Percentiles rank a stretch among this genome's conserved stretches.
These are phyloP conservation scores for Electrophaes corylata DNA, from an alignment of 2,888 invertebrate genomes.

Conservation along the genomic window DNA sequence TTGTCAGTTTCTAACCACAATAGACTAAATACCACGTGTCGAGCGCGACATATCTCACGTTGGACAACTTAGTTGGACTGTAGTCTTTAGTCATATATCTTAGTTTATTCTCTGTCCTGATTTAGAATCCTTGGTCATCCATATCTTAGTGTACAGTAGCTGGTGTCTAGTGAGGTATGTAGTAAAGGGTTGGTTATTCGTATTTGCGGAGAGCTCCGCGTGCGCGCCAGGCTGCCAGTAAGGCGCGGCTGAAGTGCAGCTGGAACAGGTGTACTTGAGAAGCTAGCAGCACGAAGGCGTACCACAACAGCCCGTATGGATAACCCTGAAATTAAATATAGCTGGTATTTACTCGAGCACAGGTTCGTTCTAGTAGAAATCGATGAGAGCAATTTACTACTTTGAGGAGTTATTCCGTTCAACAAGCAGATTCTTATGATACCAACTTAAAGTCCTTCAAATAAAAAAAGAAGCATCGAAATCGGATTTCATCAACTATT, in stretches of 20 bases:
- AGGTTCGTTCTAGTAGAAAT: no score
- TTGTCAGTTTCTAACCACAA: no score
- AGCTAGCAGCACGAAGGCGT: constrained; percentile 93
- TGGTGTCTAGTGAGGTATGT: background rate
- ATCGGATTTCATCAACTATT: no score
- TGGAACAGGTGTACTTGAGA: constrained; percentile 96
- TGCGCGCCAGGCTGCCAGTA: constrained; percentile 93
- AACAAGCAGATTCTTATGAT: no score
- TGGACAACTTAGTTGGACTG: no score
- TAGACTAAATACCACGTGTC: no score
- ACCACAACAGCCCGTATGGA: constrained; percentile 97
- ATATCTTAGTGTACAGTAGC: background rate
- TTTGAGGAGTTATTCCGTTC: no score
- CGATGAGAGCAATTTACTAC: no score
- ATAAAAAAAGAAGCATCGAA: no score
- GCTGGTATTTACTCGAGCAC: no score
- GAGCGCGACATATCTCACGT: no score
- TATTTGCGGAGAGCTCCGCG: constrained; percentile 88
- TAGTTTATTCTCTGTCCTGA: background rate
- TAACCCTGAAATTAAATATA: constrained; percentile 86
- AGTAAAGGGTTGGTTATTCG: constrained; percentile 76
- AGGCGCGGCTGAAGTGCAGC: constrained; percentile 91
- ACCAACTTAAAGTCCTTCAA: no score
- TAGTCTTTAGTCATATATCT: background rate
- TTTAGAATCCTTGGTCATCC: background rate